These are phyloP conservation scores for Melieria omissa DNA, from an alignment of 2,888 invertebrate species.

Conservation along the genomic window DNA sequence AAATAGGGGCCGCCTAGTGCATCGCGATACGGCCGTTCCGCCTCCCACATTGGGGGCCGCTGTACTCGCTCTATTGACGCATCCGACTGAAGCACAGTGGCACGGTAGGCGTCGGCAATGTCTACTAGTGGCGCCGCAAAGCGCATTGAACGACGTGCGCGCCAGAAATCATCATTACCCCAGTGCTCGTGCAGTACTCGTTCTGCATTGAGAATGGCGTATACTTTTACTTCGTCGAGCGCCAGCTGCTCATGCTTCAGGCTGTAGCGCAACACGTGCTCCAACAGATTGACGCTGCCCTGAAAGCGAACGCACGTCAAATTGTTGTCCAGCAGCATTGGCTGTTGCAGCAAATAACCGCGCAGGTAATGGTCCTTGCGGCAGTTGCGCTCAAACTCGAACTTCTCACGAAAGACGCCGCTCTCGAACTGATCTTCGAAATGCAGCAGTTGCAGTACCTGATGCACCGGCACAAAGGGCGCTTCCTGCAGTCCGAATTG, in stretches of 20 bases:
- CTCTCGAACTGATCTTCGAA: slow-evolving; percentile 86
- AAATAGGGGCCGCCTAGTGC: slow-evolving; percentile 79
- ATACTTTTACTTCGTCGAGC: slow-evolving; percentile 50
- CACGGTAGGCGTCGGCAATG: slow-evolving; percentile 77
- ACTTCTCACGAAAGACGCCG: slow-evolving; percentile 85
- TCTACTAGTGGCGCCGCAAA: slow-evolving; percentile 77
- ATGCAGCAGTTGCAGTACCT: slow-evolving; percentile 84
- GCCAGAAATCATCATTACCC: slow-evolving; percentile 86
- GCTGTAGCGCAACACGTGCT: slow-evolving; percentile 54
- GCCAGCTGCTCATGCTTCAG: slow-evolving; percentile 29
- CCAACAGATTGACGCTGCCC: slow-evolving; percentile 77
- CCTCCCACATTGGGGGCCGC: slow-evolving; percentile 72
- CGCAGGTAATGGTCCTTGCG: slow-evolving; percentile 50
- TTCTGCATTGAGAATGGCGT: slow-evolving; percentile 75
- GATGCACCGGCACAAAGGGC: slow-evolving; percentile 72
- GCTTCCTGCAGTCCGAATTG: slow-evolving; percentile 52
- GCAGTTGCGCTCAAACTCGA: slow-evolving; percentile 77
- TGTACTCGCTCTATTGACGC: slow-evolving; percentile 72
- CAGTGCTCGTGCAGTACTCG: slow-evolving; percentile 88
- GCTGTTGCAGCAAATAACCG: slow-evolving; percentile 75
- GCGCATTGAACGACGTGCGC: slow-evolving; percentile 89
- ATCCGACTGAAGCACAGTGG: slow-evolving; percentile 72
- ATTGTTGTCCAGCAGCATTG: slow-evolving; percentile 74
- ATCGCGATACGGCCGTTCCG: slow-evolving; percentile 65
- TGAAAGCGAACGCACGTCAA: slow-evolving; percentile 82